Evolutionary conservation across 2,113 vertebrate species (phyloP), one percentile per base, ranked within the genome.

Genomic region (Odocoileus virginianus): DNA sequence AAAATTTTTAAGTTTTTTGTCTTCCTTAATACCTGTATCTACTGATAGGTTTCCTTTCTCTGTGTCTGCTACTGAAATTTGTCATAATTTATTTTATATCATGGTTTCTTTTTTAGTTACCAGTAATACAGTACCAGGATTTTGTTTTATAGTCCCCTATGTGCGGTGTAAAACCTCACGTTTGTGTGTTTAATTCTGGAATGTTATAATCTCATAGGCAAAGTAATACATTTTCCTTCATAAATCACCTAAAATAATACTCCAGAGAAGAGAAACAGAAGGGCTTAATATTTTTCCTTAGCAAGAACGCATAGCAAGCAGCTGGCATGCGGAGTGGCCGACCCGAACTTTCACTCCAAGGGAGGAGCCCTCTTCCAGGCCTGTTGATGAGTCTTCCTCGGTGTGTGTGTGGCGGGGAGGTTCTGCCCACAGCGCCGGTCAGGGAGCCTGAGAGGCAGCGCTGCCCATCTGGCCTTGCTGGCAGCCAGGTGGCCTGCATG

Each of bases 191-290:
- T 61, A 61, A 74, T 89, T 97, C 12, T 97, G 67, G 30, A 85
- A 85, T 92, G n/a, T 11, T 87, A 52, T 27, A 54, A n/a, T 78
- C 90, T 87, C 36, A 16, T 82, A 71, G 33, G 43, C 33, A 97
- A 83, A 94, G 36, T 55, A 76, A 58, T 7, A 7, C 21, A 76
- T 57, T 89, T 96, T 15, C 33, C 23, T 86, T 89, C 28, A 64
- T 47, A 87, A 30, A 19, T 74, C 71, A 67, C 45, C 76, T 88
- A 43, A 43, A 76, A 43, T 76, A 81, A 74, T 76, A 74, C 74
- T 94, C 58, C 76, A 47, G 89, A 76, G 45, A 57, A 58, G n/a
- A 47, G 10, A 45, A 78, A n/a, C 43, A 25, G 50, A 55, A 92
- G 71, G 67, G 8, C 79, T 50, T 71, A 50, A 82, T 8, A 57